Base-by-base conservation (phyloP, 2,113 vertebrate species). In the Nycticryphes semicollaris region DNA sequence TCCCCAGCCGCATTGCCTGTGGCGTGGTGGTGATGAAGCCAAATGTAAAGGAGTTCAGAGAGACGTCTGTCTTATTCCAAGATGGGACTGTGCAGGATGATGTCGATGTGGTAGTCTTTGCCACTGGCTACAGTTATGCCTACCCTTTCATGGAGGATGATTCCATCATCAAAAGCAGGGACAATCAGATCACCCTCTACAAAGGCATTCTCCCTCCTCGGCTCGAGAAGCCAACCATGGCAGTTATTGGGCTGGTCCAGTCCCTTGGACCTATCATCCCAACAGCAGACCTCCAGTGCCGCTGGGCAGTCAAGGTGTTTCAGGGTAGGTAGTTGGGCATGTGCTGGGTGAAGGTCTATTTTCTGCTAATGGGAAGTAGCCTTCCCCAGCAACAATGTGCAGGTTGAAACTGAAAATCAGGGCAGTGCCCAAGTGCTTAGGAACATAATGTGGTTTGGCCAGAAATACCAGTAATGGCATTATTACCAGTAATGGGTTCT, bases 101-200 rank as follows among this genome's bases (percentile, higher is more conserved):
- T 24, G 97, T 99, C 2, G 98, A 99, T 62, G 96, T 66, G 14
- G 97, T 99, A 66, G 93, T 99, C 77, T 99, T 99, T 57, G 99
- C 99, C 77, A 99, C 99, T 19, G 99, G 98, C 63, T 99, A 99
- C 83, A 64, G 51, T 15, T 90, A 69, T 64, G 85, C 33, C 14
- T 99, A 99, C 68, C 96, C 98, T 7, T 99, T 99, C 85, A 96
- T 99, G 73, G 97, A 98, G 16, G 85, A 97, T 35, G 74, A 98
- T 5, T 94, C 97, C 54, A 92, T 99, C 75, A 91, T 97, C 67
- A 97, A 97, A 35, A 96, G 97, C 79, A 96, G 95, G 59, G 74
- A 96, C 9, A 95, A 98, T 33, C 94, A 98, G 74, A 45, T 99
- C 84, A 97, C 87, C 8, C 96, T 99, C 63, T 99, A 98, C 97